Evolutionary conservation across 2,888 invertebrate genomes (phyloP).

Genomic region (Trissoscelio sp.): DNA sequence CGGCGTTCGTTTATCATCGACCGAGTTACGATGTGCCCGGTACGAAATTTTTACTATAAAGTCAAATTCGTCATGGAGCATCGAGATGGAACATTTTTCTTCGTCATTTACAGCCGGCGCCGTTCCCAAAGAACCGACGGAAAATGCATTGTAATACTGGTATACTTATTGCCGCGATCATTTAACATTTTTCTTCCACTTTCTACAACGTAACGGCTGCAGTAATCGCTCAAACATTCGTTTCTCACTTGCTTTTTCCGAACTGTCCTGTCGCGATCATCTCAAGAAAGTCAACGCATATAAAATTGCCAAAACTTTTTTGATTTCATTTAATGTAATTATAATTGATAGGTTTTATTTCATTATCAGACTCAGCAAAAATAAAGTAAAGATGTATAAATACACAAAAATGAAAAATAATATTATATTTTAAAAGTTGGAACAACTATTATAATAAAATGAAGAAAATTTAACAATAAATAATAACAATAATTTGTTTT

Average conservation of each 20-base stretch:
- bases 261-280: constrained; percentile 14
- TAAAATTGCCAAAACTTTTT: no score
- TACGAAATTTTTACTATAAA: constrained; percentile 57
- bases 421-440: no score
- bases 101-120: constrained; percentile 65
- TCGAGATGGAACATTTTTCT: constrained; percentile 56
- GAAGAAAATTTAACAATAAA: no score
- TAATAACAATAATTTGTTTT: no score
- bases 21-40: constrained; percentile 36
- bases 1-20: constrained; percentile 39
- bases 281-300: constrained; percentile 11
- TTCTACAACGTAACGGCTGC: constrained; percentile 61
- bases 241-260: constrained; percentile 1
- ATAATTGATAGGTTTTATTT: no score
- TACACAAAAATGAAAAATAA: no score
- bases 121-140: constrained; percentile 60
- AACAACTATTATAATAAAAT: no score
- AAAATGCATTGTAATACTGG: constrained; percentile 68
- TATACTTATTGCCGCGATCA: constrained; percentile 68
- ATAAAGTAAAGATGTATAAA: no score
- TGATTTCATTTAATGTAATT: no score
- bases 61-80: constrained; percentile 64
- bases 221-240: constrained; percentile 66
- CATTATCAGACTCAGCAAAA: no score
- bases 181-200: constrained; percentile 68